These are phyloP conservation scores for Tragelaphus buxtoni DNA, from an alignment of 2,113 vertebrate species.

Conservation along the genomic window DNA sequence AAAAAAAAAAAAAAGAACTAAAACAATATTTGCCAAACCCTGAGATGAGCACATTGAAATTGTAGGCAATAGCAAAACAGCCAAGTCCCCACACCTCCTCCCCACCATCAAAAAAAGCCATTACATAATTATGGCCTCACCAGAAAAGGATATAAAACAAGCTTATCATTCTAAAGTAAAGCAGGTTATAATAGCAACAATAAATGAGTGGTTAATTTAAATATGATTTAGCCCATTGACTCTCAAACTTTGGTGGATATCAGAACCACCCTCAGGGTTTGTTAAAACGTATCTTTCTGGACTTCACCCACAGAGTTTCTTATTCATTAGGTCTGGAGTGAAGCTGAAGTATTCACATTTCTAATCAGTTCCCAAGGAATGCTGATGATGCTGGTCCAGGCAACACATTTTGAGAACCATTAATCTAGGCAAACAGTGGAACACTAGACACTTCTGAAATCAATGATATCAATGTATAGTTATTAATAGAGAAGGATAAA, in stretches of 20 bases:
- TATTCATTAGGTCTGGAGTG: not conserved
- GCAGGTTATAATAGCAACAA: not conserved
- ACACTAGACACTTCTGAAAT: not conserved
- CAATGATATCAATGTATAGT: not conserved
- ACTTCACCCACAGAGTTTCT: not conserved
- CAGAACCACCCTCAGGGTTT: not conserved
- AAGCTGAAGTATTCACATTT: not conserved
- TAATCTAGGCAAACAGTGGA: not conserved
- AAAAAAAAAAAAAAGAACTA: not conserved
- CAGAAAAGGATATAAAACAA: not conserved
- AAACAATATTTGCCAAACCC: not conserved
- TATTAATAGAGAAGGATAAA: not conserved
- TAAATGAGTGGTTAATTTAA: not conserved
- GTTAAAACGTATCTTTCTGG: not conserved
- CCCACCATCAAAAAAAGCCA: not conserved
- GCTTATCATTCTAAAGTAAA: not conserved
- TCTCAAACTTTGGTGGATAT: not conserved
- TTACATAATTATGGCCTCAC: not conserved
- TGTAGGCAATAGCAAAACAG: not conserved
- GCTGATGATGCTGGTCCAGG: not conserved
- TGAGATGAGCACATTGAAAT: not conserved
- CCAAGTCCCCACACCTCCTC: not conserved
- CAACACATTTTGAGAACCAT: not conserved
- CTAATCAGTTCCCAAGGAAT: not conserved
- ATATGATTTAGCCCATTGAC: not conserved